Evolutionary conservation across 2,113 vertebrate genomes (phyloP), one percentile per base, ranked within the genome.

Genomic region (Mesitornis unicolor): DNA sequence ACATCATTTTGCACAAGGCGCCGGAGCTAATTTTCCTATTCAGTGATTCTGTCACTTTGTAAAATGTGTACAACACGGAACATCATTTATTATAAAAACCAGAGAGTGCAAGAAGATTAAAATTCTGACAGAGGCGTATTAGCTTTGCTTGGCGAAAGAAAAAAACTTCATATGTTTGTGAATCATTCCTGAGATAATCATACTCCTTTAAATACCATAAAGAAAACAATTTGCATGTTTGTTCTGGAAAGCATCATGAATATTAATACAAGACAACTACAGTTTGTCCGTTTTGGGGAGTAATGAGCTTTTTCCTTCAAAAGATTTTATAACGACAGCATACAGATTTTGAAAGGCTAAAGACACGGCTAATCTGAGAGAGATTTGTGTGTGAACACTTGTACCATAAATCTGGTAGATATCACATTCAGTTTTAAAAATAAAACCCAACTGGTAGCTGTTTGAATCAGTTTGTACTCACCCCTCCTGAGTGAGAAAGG

Each of bases 1-100:
- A 88, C 68, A 50, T 51, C 31, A 76, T 71, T 90, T 93, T 76
- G 24, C 1, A 0, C 56, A 50, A 73, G 61, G 53, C 64, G 63
- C 33, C 63, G 43, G 50, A 92, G 43, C 42, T 91, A 85, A 94
- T 96, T 96, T 97, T 97, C 89, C 64, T 94, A 93, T 95, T 95
- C 91, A 94, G 19, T 81, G 89, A 85, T 63, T 93, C 87, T 81
- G 63, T 86, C 35, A 71, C 84, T 90, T 85, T 91, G 17, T 84
- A 91, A 95, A 93, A 84, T 80, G 8, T 84, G 17, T 90, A 85
- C 50, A 91, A 86, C 71, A 80, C 68, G 56, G n/a, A 90, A 68
- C n/a, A 78, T 36, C 35, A 84, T 81, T 93, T 94, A 86, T 94
- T 94, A 95, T 25, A 84, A 96, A 85, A 95, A 95, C 31, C 24